These are phyloP conservation scores for Aldabrachelys gigantea DNA, from an alignment of 2,113 vertebrate genomes.

Conservation along the genomic window DNA sequence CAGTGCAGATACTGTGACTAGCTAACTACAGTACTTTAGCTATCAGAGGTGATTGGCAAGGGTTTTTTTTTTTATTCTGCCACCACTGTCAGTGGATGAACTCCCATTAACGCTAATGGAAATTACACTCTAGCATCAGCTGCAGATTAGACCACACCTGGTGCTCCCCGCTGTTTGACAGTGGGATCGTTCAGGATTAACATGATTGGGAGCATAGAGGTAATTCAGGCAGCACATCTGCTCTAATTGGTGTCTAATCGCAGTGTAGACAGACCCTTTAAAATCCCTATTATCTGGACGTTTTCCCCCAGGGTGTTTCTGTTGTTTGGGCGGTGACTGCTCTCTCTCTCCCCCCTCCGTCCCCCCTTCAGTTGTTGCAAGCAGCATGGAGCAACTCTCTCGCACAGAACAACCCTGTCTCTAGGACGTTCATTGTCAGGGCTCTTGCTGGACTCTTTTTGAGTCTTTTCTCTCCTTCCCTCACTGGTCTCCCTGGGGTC, in stretches of 20 bases:
- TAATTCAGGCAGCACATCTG: conserved; percentile 45
- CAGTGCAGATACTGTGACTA: background rate
- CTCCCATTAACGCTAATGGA: conserved; percentile 55
- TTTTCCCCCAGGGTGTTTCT: background rate
- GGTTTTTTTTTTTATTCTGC: conserved; percentile 27
- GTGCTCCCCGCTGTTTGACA: background rate
- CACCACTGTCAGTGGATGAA: background rate
- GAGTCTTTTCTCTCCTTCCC: background rate
- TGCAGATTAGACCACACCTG: background rate
- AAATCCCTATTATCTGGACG: no score
- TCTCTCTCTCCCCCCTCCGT: no score
- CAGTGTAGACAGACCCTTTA: background rate
- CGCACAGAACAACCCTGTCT: background rate
- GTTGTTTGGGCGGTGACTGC: background rate
- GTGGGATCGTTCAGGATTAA: background rate
- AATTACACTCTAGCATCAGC: conserved; percentile 25
- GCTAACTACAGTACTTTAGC: conserved; percentile 1
- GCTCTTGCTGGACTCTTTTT: background rate
- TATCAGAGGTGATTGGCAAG: conserved; percentile 6
- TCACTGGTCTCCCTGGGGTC: background rate
- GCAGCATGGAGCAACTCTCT: background rate
- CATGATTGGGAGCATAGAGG: background rate
- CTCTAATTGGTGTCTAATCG: background rate
- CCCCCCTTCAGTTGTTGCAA: background rate
- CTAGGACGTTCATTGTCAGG: no score